Evolutionary conservation across 2,113 vertebrate species (phyloP).

Genomic region (Morone chrysops): DNA sequence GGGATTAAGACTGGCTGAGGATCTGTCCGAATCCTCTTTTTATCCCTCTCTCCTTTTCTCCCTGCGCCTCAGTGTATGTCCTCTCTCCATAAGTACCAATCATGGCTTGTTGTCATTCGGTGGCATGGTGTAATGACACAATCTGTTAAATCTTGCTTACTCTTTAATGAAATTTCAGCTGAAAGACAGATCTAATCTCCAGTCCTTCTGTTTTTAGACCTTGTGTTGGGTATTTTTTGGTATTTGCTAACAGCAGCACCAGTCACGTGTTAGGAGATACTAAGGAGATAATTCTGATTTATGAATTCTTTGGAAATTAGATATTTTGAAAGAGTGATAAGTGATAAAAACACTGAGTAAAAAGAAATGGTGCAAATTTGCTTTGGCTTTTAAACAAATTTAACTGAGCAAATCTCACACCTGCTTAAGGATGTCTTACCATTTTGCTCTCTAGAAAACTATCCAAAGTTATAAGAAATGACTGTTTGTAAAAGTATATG

Average conservation of each 20-base stretch:
- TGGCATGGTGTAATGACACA: slow-evolving; percentile 33
- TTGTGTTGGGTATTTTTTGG: background rate
- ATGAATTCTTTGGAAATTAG: slow-evolving; percentile 1
- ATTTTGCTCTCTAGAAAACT: background rate
- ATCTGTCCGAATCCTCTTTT: slow-evolving; percentile 64
- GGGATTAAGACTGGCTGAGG: slow-evolving; percentile 67
- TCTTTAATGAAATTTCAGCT: slow-evolving; percentile 46
- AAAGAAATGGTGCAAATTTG: background rate
- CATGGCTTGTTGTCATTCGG: slow-evolving; percentile 35
- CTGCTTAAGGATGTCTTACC: background rate
- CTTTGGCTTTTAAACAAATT: background rate
- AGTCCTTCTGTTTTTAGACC: slow-evolving; percentile 24
- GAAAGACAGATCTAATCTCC: slow-evolving; percentile 33
- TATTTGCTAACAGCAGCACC: background rate
- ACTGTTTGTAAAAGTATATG: background rate
- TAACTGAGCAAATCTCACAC: background rate
- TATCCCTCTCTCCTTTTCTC: slow-evolving; percentile 30
- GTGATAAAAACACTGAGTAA: background rate
- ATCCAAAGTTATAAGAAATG: background rate
- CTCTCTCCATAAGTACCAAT: slow-evolving; percentile 40
- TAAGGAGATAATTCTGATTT: background rate
- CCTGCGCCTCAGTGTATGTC: slow-evolving; percentile 11
- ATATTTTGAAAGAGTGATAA: background rate
- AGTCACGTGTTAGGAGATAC: background rate
- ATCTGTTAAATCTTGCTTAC: slow-evolving; percentile 45